Conservation (phyloP, 2,113 vertebrate genomes). For the Charina bottae region DNA sequence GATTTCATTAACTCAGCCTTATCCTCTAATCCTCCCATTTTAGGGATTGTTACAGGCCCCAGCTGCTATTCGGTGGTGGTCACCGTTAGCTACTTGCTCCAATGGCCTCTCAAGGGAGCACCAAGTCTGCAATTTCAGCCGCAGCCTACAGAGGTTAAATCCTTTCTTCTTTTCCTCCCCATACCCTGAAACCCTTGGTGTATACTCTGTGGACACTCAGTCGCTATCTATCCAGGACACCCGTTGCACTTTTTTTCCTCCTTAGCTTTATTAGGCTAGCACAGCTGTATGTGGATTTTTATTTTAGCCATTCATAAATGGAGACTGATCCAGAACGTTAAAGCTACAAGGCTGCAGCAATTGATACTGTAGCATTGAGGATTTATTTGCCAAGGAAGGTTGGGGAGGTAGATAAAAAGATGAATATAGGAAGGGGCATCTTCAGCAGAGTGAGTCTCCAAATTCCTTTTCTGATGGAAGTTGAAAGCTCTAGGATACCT, state of each 20-base stretch:
- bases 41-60: constrained; percentile 55
- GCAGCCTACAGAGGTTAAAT: constrained; percentile 70
- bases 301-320: constrained; percentile 52
- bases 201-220: background rate
- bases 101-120: constrained; percentile 57
- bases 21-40: constrained; percentile 66
- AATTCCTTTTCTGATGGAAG: background rate
- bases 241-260: background rate
- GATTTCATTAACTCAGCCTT: constrained; percentile 71
- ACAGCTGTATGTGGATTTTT: background rate
- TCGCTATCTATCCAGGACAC: background rate
- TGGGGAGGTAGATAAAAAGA: background rate
- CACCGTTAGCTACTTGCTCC: constrained; percentile 59
- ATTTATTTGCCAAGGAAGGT: background rate
- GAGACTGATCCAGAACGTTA: constrained; percentile 57
- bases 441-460: background rate
- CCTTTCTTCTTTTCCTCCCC: constrained; percentile 43
- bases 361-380: constrained; percentile 35
- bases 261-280: constrained; percentile 6
- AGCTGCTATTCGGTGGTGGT: constrained; percentile 69
- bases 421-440: too few relatives aligned
- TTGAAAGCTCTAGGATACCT: background rate
- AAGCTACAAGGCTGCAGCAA: constrained; percentile 44
- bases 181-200: background rate
- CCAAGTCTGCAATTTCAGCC: constrained; percentile 59